Evolutionary conservation across 2,113 vertebrate genomes (phyloP), one percentile per base, ranked within the genome.

Genomic region (Callocephalon fimbriatum): DNA sequence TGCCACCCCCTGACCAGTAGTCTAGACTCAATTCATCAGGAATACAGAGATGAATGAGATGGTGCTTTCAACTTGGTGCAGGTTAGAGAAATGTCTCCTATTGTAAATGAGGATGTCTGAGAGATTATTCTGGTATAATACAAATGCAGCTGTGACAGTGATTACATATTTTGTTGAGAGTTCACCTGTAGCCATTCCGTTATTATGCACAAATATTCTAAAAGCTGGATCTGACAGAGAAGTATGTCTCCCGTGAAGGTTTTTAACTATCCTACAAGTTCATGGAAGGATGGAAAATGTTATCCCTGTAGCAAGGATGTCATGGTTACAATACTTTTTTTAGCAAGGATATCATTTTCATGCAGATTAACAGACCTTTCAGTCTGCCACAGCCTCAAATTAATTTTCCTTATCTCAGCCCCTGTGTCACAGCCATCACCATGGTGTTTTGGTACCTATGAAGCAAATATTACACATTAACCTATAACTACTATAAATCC

Each of bases 11-110:
- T 6, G 31, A 86, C 62, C 75, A 42, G 25, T 68, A 90, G 87
- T 93, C 78, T 94, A 93, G 87, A 90, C 91, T 94, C 82, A 65
- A 88, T 93, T 94, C 45, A 92, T 90, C 81, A 66, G 62, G 54
- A 91, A 73, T 73, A 82, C 58, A 80, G 47, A 70, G 87, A 93
- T 76, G 78, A 92, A 95, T 93, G 44, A 92, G 70, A 83, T 51
- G 54, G 54, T 86, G 12, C 42, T 35, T 62, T 90, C 62, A 79
- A n/a, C 35, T 79, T 73, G 45, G 67, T 80, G 35, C 47, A 40
- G 54, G 61, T 93, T 54, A 86, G 90, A 82, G 31, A 87, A 88
- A 56, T 65, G n/a, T 66, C n/a, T 82, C 63, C 54, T 63, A 0
- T 74, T 15, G 18, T 77, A 91, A 79, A 75, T 32, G 62, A 86